Evolutionary conservation across 2,113 vertebrate species (phyloP), one percentile per base, ranked within the genome.

Genomic region (Apteryx mantelli): DNA sequence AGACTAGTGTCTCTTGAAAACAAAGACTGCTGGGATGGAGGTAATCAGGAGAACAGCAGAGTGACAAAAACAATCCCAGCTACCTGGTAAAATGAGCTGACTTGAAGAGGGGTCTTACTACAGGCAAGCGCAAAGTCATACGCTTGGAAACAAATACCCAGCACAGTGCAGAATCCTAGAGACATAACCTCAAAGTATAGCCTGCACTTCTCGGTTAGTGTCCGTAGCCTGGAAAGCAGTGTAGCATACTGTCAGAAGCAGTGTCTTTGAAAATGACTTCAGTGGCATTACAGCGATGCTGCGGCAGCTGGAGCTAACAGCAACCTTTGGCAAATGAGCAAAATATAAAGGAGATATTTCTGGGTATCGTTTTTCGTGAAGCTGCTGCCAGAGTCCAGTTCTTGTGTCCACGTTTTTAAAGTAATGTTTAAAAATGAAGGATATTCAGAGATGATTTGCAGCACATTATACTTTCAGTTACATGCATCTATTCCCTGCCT

Each of bases 351-450:
- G 26, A 74, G 48, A 28, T 25, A 28, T 12, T 19, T 40, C 34
- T 53, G 42, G 22, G 5, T 56, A 66, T 48, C n/a, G 28, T 21
- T 36, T 42, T 28, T 30, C 34, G 22, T 17, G 52, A 56, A 42
- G n/a, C 4, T 34, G 13, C 53, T 74, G 71, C 48, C 44, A 19
- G n/a, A 82, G 14, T 17, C 18, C 6, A 10, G 18, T 70, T 53
- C n/a, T 58, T 34, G 4, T 4, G 18, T 1, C 30, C 10, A 21
- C 1, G 4, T 4, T 55, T 34, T 60, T 21, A 1, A 11, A 61
- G 5, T 13, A 5, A 44, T 55, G 38, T 46, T 79, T 18, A 76
- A 88, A 90, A 28, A 18, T 3, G 0, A 8, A 71, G 34, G 32
- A 18, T 53, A 28, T 53, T 85, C 79, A 76, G 75, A 38, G 18